Evolutionary conservation across 2,888 invertebrate genomes (phyloP).

Genomic region (Leistus spinibarbis): DNA sequence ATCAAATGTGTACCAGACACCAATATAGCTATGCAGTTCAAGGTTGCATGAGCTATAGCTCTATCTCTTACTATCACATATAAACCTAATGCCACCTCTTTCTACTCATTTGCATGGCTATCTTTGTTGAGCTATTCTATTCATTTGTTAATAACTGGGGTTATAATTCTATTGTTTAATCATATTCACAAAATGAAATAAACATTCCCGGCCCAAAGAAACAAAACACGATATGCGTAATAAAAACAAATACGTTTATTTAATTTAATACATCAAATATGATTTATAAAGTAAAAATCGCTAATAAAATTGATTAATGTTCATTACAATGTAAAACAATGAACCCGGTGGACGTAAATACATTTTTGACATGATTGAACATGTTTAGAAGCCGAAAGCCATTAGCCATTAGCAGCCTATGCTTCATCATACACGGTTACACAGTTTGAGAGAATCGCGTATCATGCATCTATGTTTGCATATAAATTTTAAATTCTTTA

Average conservation of each 20-base stretch:
- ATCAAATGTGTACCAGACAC: background rate
- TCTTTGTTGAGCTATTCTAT: background rate
- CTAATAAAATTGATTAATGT: too few species aligned
- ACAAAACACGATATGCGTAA: too few species aligned
- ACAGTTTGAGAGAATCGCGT: constrained; percentile 1
- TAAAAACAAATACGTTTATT: too few species aligned
- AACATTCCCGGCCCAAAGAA: too few species aligned
- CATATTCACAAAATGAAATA: too few species aligned
- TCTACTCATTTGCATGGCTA: background rate
- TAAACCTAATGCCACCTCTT: background rate
- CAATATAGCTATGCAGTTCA: background rate
- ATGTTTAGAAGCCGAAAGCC: constrained; percentile 31
- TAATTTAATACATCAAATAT: too few species aligned
- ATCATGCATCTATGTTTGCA: background rate
- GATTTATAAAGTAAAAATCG: too few species aligned
- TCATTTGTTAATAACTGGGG: background rate
- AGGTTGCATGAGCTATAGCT: background rate
- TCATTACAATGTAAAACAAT: background rate
- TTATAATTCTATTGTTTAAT: too few species aligned
- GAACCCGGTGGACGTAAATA: background rate
- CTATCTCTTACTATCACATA: too few species aligned
- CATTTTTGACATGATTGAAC: constrained; percentile 33
- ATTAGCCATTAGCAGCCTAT: constrained; percentile 29
- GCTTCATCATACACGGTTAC: constrained; percentile 6
- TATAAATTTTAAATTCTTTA: constrained; percentile 17